These are phyloP conservation scores for Anolis carolinensis DNA, from an alignment of 2,113 vertebrate genomes.

Conservation along the genomic window DNA sequence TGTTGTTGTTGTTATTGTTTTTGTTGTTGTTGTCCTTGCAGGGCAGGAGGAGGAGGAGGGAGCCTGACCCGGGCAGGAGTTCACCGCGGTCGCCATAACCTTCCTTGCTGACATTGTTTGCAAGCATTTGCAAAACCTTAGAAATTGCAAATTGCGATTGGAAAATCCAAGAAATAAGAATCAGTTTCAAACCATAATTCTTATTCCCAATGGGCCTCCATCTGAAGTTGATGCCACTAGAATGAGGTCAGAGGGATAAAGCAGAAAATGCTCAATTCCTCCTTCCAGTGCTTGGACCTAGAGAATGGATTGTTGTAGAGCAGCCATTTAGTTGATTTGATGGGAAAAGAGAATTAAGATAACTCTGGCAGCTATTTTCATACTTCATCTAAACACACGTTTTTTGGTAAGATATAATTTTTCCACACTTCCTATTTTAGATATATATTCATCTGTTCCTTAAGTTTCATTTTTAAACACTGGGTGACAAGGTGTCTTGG, in stretches of 20 bases:
- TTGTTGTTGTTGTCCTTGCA: too few relatives aligned
- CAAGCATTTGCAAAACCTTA: too few relatives aligned
- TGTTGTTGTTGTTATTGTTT: too few relatives aligned
- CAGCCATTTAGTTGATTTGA: not conserved
- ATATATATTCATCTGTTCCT: not conserved
- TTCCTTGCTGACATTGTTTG: too few relatives aligned
- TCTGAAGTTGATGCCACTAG: not conserved
- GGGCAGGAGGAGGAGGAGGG: too few relatives aligned
- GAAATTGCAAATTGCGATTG: too few relatives aligned
- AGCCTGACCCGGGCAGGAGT: too few relatives aligned
- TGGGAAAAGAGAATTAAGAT: not conserved
- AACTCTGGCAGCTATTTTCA: not conserved
- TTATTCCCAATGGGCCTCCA: not conserved
- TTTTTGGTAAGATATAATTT: not conserved
- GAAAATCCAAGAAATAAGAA: too few relatives aligned
- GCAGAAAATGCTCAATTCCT: not conserved
- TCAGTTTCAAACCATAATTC: too few relatives aligned
- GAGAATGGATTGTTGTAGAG: not conserved
- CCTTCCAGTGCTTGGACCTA: not conserved
- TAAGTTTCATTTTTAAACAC: conserved; percentile 5
- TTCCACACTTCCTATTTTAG: not conserved
- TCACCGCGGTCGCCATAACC: too few relatives aligned
- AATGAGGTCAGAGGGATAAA: not conserved
- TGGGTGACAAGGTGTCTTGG: not conserved
- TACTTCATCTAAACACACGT: not conserved